Base-by-base conservation (phyloP, 2,888 invertebrate genomes). In the Taphrorychus bicolor region DNA sequence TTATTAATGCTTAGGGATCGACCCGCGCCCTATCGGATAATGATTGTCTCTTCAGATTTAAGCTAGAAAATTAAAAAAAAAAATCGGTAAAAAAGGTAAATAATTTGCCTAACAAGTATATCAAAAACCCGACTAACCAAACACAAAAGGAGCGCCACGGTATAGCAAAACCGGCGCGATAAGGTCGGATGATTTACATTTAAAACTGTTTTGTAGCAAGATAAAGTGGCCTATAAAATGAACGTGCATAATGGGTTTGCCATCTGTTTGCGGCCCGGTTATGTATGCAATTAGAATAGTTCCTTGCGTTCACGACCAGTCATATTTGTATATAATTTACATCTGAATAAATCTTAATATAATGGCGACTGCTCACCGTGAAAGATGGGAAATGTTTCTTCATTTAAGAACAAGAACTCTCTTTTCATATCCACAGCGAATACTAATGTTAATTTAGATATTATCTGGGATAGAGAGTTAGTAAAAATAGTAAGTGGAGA, bases 181-280 rank as follows among this genome's bases (percentile, higher is more conserved):
- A 69, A 69, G 49, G 56, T 60, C 40, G 69, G 56, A 69, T 69
- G 64, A 69, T 69, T 69, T 69, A 64, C 69, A 69, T 69, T 69
- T 69, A 64, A 64, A 69, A 64, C 69, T 59, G 64, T 69, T 64
- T 60, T 64, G 59, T 69, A 63, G 53, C 53, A 69, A 69, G 69
- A 69, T 69, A 69, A 69, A 69, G 69, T 64, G 69, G 59, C 54
- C 60, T 63, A 69, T 69, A 69, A 69, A 69, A 64, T 64, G 64
- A 69, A 69, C 59, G 69, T 60, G 56, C 64, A 64, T 69, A 68
- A 68, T 69, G 60, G 58, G 56, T 60, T 59, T 42, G 56, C 69
- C 64, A 69, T 69, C 64, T 64, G 64, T 59, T 64, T 45, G 64
- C 59, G 40, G 41, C 53, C 59, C 52, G 57, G 60, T 59, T 57